Percentiles rank a stretch among this genome's conserved stretches.
phyloP scores from a whole-genome alignment of 2,888 invertebrate genomes.

The Dilophus febrilis region DNA sequence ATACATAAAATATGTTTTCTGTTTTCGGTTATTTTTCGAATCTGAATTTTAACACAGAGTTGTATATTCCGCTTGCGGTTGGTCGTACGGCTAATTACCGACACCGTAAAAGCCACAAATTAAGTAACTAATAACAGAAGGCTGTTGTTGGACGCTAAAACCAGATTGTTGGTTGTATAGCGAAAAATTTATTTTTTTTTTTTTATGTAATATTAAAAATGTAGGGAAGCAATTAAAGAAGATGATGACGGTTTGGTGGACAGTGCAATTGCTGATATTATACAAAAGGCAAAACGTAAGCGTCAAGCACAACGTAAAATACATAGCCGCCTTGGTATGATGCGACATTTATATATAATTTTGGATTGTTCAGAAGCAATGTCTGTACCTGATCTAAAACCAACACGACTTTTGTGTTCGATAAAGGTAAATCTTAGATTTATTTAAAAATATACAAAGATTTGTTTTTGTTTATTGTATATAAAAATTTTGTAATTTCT shows the following conservation, averaged over 20 bases:
- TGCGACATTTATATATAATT: conserved; percentile 86
- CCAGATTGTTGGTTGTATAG: too few species aligned
- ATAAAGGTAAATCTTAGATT: conserved; percentile 45
- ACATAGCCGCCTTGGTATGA: conserved; percentile 88
- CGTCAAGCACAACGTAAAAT: conserved; percentile 51
- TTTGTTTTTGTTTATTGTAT: too few species aligned
- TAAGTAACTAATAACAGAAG: too few species aligned
- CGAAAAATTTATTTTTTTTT: conserved; percentile 9
- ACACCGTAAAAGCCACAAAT: too few species aligned
- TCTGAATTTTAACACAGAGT: too few species aligned
- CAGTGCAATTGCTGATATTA: conserved; percentile 76
- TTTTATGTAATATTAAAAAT: background rate
- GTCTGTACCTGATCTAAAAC: conserved; percentile 89
- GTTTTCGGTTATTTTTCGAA: too few species aligned
- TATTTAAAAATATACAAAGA: background rate
- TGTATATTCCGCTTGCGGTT: too few species aligned
- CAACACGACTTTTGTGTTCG: conserved; percentile 73
- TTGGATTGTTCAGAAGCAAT: conserved; percentile 90
- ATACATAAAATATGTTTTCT: too few species aligned
- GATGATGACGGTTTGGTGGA: conserved; percentile 88
- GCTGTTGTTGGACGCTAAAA: too few species aligned
- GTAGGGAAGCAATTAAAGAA: conserved; percentile 88
- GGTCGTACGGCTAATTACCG: too few species aligned
- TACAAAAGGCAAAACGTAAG: conserved; percentile 75
- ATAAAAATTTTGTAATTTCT: background rate